Conservation (phyloP, 2,888 invertebrate species). For the Eupsilia transversa region DNA sequence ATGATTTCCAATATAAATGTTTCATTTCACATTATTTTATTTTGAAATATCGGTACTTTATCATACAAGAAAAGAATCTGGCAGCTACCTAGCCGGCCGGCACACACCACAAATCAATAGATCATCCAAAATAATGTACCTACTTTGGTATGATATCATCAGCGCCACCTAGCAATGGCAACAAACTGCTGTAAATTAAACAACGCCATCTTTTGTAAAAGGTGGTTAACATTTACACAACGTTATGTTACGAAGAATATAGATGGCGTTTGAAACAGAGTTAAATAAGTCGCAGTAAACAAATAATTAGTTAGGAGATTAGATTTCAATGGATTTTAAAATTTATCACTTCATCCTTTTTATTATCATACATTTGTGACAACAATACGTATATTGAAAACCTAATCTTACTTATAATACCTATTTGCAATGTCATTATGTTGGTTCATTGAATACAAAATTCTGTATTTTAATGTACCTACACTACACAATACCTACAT, state of each 20-base stretch:
- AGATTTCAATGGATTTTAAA: background rate
- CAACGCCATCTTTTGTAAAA: slow-evolving; percentile 33
- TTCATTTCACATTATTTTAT: slow-evolving; percentile 69
- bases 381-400: background rate
- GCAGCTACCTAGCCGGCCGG: too few relatives aligned
- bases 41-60: slow-evolving; percentile 5
- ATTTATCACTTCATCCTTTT: slow-evolving; percentile 1
- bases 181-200: background rate
- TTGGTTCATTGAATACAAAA: slow-evolving; percentile 1
- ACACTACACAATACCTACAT: background rate
- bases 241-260: background rate
- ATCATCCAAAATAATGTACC: background rate
- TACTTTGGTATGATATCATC: background rate
- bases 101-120: background rate
- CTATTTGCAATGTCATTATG: background rate
- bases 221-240: background rate
- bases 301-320: background rate
- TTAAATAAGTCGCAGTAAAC: background rate
- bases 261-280: slow-evolving; percentile 27
- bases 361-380: background rate
- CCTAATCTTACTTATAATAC: background rate
- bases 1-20: slow-evolving; percentile 80
- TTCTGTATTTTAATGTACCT: background rate
- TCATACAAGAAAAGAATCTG: too few relatives aligned
- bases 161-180: slow-evolving; percentile 3